Conservation (phyloP, 2,797 vertebrate species). For the Capromys pilorides region DNA sequence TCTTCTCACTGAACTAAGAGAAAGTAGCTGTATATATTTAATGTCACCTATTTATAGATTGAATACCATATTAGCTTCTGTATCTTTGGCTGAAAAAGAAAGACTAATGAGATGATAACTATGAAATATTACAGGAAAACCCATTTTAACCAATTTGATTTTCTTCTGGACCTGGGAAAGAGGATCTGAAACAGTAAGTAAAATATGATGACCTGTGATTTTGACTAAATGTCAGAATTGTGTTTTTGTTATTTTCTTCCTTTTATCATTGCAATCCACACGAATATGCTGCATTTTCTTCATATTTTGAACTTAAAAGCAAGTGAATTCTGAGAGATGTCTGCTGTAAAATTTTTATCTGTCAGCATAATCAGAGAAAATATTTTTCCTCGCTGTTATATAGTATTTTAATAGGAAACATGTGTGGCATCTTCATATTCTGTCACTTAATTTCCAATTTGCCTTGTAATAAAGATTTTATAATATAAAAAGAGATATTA, state of each 20-base stretch:
- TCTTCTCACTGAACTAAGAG: no score
- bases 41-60: background rate
- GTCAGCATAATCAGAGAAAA: slow-evolving; percentile 57
- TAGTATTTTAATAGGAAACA: slow-evolving; percentile 47
- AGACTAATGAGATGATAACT: background rate
- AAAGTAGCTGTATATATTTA: no score
- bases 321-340: slow-evolving; percentile 57
- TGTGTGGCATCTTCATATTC: slow-evolving; percentile 46
- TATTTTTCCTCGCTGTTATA: slow-evolving; percentile 14
- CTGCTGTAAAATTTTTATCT: slow-evolving; percentile 62
- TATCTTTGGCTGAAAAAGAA: background rate
- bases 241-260: background rate
- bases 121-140: slow-evolving; percentile 2
- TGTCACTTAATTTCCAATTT: slow-evolving; percentile 58
- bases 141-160: background rate
- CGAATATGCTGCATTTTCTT: slow-evolving; percentile 34
- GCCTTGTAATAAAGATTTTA: slow-evolving; percentile 54
- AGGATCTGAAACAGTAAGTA: background rate
- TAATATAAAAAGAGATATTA: slow-evolving; percentile 57
- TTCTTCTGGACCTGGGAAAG: background rate
- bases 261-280: background rate
- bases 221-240: background rate
- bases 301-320: slow-evolving; percentile 47
- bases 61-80: background rate
- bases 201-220: background rate